phyloP scores from a whole-genome alignment of 2,113 vertebrate species.

The Sterrhoptilus dennistouni region DNA sequence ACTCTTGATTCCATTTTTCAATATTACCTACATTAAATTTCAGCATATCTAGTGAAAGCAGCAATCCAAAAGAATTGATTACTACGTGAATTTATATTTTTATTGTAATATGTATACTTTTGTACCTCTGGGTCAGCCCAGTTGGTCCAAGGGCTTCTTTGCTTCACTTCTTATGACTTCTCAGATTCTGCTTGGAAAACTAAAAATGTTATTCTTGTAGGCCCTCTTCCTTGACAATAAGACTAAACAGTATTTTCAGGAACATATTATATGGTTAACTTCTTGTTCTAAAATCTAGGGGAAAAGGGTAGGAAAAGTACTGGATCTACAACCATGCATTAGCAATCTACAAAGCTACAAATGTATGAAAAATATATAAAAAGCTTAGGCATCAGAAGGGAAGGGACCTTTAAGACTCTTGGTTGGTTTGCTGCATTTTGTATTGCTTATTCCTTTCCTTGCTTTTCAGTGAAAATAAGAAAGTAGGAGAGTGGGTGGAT shows the following conservation, averaged over 20 bases:
- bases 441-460: not conserved
- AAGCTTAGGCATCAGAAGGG: not conserved
- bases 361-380: not conserved
- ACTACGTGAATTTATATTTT: too few relatives aligned
- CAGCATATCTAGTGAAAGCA: too few relatives aligned
- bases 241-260: not conserved
- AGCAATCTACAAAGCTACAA: not conserved
- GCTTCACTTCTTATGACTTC: not conserved
- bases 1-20: too few relatives aligned
- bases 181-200: not conserved
- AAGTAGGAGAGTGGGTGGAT: not conserved
- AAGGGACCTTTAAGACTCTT: not conserved
- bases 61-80: too few relatives aligned
- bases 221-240: not conserved
- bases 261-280: not conserved
- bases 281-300: not conserved
- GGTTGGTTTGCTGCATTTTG: not conserved
- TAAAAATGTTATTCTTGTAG: not conserved
- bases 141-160: not conserved
- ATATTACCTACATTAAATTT: too few relatives aligned
- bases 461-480: not conserved
- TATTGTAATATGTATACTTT: too few relatives aligned
- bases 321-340: not conserved
- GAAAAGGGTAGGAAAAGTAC: not conserved
- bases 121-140: not conserved